Evolutionary conservation across 2,888 invertebrate genomes (phyloP), one percentile per base, ranked within the genome.

Genomic region (Allophyes oxyacanthae): DNA sequence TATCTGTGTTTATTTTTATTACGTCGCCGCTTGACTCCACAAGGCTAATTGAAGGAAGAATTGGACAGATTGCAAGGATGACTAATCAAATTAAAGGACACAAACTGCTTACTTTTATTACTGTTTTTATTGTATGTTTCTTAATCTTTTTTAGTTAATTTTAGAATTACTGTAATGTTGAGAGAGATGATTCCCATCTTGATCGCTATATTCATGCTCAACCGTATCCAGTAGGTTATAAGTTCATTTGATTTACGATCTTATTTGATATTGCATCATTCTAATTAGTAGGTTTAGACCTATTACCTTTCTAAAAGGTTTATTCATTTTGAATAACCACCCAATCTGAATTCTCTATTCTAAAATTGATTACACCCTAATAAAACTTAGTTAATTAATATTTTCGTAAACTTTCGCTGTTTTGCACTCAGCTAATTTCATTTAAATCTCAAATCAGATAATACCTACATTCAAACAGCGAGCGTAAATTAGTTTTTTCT

Each of bases 401-500:
- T 61, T 67, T 71, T 64, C 66, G 67, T 32, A 44, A 66, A 52
- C 37, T 56, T 68, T 66, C 33, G 38, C 33, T 42, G 51, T 40
- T 68, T 73, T 62, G 70, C 78, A 81, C 82, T 84, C 78, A 81
- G 76, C 76, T 78, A 80, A 86, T 87, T 89, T 84, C 73, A 89
- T 89, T 87, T 87, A 86, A 89, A 89, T 86, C 83, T 85, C 79
- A 79, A 83, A 85, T 83, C 79, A 84, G 86, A 85, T 88, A 84
- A 81, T 80, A 79, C 78, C 79, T 81, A 82, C 82, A 83, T 78
- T 77, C 81, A 86, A 88, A 89, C 85, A 83, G 81, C 81, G 80
- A 78, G 81, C 83, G 84, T 83, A 91, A 92, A 92, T 92, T 91
- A 90, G 89, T 88, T 91, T 92, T 89, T 91, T 90, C 85, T 86